Evolutionary conservation across 1,140 invertebrate species (phyloP).

Genomic region (Arctopsyche grandis): DNA sequence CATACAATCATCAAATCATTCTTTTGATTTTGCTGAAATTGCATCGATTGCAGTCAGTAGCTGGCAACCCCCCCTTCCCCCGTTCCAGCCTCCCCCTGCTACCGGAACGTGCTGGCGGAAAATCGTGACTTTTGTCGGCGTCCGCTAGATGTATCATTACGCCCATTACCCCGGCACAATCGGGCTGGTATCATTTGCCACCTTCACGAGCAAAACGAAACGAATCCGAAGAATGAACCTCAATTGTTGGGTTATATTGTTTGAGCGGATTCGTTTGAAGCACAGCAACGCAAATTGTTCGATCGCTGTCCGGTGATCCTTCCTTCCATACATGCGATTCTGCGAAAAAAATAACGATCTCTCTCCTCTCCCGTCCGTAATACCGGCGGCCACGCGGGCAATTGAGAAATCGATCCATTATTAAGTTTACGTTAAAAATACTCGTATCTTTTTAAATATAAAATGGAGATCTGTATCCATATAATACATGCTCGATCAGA

Average conservation of each 20-base stretch:
- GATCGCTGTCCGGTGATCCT: background rate
- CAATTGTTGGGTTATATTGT: constrained; percentile 8
- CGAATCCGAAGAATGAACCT: constrained; percentile 3
- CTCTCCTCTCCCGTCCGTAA: no score
- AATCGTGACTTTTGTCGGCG: constrained; percentile 46
- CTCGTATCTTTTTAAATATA: no score
- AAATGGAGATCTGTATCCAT: no score
- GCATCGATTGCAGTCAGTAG: no score
- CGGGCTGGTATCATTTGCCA: constrained; percentile 32
- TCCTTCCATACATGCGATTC: background rate
- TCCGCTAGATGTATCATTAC: constrained; percentile 44
- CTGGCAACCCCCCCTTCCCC: no score
- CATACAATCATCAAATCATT: no score
- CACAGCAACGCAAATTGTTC: constrained; percentile 15
- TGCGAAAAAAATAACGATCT: background rate
- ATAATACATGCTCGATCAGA: no score
- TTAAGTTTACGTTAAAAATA: no score
- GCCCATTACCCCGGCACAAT: background rate
- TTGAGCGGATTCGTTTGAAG: background rate
- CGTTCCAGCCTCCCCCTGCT: background rate
- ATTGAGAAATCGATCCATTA: no score
- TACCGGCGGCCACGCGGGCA: background rate
- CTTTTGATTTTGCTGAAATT: no score
- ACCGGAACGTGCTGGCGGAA: constrained; percentile 45
- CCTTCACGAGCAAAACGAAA: constrained; percentile 26